A percentile compares a stretch with the other conserved stretches of the same genome.
Evolutionary conservation across 2,797 vertebrate species (phyloP).

Genomic region (Valencia hispanica): DNA sequence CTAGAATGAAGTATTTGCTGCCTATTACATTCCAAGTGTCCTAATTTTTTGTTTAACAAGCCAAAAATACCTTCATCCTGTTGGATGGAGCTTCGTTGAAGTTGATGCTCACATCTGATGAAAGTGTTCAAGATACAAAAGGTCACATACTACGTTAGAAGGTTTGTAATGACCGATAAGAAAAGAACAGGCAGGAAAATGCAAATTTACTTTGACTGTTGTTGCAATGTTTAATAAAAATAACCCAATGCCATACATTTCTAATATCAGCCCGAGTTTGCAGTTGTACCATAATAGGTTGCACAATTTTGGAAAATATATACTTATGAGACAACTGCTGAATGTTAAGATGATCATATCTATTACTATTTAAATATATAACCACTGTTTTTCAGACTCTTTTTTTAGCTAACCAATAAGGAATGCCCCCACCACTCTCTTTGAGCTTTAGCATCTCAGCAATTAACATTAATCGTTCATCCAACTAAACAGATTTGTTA

Average conservation of each 20-base stretch:
- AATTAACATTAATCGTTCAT: neutral
- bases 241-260: neutral
- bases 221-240: neutral
- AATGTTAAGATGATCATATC: neutral
- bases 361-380: neutral
- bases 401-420: too few species aligned
- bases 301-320: neutral
- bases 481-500: too few species aligned
- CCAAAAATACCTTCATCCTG: neutral
- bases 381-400: too few species aligned
- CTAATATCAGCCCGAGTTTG: neutral
- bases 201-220: neutral
- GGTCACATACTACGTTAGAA: neutral
- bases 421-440: too few species aligned
- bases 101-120: too few species aligned
- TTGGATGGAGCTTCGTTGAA: neutral
- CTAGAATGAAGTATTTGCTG: neutral
- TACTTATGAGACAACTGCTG: too few species aligned
- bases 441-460: neutral
- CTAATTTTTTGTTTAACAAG: neutral
- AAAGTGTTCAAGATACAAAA: neutral
- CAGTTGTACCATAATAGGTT: neutral
- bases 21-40: neutral
- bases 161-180: neutral
- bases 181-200: neutral